Evolutionary conservation across 30 jellyfish, hydroid and myxozoan genomes (phyloP).

Genomic region (Euphysa ruthae): DNA sequence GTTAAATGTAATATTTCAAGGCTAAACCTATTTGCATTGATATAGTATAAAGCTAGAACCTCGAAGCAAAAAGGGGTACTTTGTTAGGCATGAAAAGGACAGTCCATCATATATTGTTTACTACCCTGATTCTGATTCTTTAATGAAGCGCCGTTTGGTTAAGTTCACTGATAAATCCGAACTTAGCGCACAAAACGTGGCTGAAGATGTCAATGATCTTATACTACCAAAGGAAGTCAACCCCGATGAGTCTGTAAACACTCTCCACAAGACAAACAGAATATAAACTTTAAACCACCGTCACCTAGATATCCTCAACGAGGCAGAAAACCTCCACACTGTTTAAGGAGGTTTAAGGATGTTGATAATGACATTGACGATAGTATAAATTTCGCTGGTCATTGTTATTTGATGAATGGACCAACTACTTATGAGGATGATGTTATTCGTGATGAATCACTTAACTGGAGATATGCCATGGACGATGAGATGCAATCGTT

Average conservation of each 20-base stretch:
- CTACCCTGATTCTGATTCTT: background rate
- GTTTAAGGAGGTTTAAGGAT: no score
- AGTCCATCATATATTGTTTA: constrained; percentile 18
- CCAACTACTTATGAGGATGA: no score
- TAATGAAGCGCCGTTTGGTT: background rate
- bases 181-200: no score
- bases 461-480: no score
- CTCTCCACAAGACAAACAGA: background rate
- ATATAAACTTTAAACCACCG: background rate
- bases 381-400: background rate
- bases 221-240: no score
- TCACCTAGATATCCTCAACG: background rate
- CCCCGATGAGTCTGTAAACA: no score
- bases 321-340: no score
- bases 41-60: constrained; percentile 16
- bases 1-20: background rate
- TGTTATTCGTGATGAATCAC: no score
- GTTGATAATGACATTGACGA: no score
- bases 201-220: no score
- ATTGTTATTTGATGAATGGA: background rate
- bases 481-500: no score
- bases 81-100: constrained; percentile 18
- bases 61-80: constrained; percentile 16
- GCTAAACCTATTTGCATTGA: constrained; percentile 2
- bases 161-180: constrained; percentile 1